Evolutionary conservation across 1,140 invertebrate species (phyloP), one percentile per base, ranked within the genome.

Genomic region (Chironomus striatipennis): DNA sequence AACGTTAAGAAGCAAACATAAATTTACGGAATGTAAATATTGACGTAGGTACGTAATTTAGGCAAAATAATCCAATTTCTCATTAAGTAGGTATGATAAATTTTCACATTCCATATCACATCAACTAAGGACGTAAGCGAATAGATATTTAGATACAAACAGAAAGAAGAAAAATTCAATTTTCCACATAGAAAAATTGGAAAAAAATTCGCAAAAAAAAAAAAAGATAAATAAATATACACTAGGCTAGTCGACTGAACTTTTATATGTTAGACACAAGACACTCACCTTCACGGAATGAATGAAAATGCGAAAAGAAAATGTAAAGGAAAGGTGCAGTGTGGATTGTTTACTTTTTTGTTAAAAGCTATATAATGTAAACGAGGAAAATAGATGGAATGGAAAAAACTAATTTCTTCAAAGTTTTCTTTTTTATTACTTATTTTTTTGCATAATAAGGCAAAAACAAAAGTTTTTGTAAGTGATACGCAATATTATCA

Each of bases 391-490:
- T n/a, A 57, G 47, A n/a, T n/a, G 47, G n/a, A 57, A 15, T 47
- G n/a, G 47, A 57, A 57, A 47, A 57, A 57, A 57, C 47, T 57
- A 57, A 57, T 57, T 57, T 57, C n/a, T 57, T 57, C 8, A n/a
- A 5, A 12, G 4, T 12, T 57, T 57, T 57, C 12, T 1, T n/a
- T 5, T 5, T 15, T 15, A 12, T n/a, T 57, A 57, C 24, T 34
- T 34, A 34, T 34, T 34, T n/a, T n/a, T n/a, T n/a, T n/a, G n/a
- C n/a, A n/a, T n/a, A n/a, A n/a, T n/a, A n/a, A n/a, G n/a, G n/a
- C n/a, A 34, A 34, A 34, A 34, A 34, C 2, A 34, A 34, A 34
- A 34, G n/a, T n/a, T n/a, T n/a, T n/a, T n/a, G n/a, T n/a, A 34
- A 34, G 24, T 34, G 24, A 34, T 34, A 34, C 24, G 24, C 24